Evolutionary conservation across 2,888 invertebrate genomes (phyloP).

Genomic region (Herminia tarsipennalis): DNA sequence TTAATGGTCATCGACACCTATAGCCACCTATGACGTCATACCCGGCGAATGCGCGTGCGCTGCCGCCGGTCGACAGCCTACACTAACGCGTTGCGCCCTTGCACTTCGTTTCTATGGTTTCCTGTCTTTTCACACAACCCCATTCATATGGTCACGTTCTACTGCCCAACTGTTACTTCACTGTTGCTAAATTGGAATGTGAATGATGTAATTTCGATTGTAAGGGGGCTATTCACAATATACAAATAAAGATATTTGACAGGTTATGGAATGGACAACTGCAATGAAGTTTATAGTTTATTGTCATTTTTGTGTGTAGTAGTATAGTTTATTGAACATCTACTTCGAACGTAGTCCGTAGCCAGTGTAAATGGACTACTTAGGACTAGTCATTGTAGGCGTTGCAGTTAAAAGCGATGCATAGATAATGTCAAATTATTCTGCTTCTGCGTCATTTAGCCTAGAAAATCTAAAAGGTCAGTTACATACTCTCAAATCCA

Average conservation of each 20-base stretch:
- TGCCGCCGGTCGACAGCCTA: slow-evolving; percentile 14
- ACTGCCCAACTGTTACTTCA: slow-evolving; percentile 55
- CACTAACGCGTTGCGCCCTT: slow-evolving; percentile 60
- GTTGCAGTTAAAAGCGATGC: too few species aligned
- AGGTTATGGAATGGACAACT: background rate
- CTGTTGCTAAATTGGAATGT: slow-evolving; percentile 53
- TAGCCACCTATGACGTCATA: slow-evolving; percentile 42
- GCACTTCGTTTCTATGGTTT: slow-evolving; percentile 63
- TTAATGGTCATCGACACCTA: slow-evolving; percentile 40
- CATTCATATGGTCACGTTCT: slow-evolving; percentile 69
- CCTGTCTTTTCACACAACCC: slow-evolving; percentile 69
- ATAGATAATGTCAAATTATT: too few species aligned
- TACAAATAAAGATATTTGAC: slow-evolving; percentile 11
- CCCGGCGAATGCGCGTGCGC: slow-evolving; percentile 16
- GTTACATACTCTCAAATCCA: background rate
- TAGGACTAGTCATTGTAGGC: too few species aligned
- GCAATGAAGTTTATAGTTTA: background rate
- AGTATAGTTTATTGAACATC: too few species aligned
- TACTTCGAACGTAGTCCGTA: too few species aligned
- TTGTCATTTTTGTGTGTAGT: too few species aligned
- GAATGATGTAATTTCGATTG: slow-evolving; percentile 45
- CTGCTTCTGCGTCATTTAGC: too few species aligned
- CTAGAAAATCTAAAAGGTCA: background rate
- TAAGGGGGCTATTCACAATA: slow-evolving; percentile 25
- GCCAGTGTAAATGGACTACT: too few species aligned